Conservation (phyloP, 2,113 vertebrate species). For the Periophthalmus modestus region DNA sequence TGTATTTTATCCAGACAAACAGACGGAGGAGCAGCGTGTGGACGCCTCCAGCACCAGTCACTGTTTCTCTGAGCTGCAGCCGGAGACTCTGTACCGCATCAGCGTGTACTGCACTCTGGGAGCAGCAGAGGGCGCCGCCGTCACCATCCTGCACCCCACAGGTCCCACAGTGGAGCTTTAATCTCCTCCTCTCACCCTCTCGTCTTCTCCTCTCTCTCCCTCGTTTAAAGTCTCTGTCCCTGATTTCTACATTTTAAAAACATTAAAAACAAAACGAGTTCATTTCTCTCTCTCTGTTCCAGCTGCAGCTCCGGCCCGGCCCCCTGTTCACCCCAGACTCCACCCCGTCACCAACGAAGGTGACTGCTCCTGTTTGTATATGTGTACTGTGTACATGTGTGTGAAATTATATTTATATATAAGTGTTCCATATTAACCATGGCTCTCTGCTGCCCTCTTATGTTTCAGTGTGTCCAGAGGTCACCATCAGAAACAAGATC, state of each 20-base stretch:
- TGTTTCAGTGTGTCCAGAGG: conserved; percentile 77
- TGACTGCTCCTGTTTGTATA: conserved; percentile 27
- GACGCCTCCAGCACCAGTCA: conserved; percentile 70
- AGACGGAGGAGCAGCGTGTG: conserved; percentile 60
- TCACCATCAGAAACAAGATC: conserved; percentile 76
- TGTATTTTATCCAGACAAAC: conserved; percentile 60
- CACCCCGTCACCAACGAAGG: conserved; percentile 75
- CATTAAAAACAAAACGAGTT: too few relatives aligned
- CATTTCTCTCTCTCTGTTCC: background rate
- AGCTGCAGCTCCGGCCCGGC: conserved; percentile 71
- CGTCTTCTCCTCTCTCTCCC: too few relatives aligned
- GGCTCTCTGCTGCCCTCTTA: conserved; percentile 27
- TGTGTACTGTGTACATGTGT: too few relatives aligned
- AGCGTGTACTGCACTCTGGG: conserved; percentile 74
- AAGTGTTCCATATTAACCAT: background rate
- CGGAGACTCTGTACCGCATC: conserved; percentile 77
- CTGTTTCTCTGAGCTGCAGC: conserved; percentile 75
- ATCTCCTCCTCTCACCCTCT: too few relatives aligned
- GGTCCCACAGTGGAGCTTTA: conserved; percentile 39
- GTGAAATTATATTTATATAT: too few relatives aligned
- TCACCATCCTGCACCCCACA: conserved; percentile 82
- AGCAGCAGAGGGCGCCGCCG: conserved; percentile 74
- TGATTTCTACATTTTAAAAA: too few relatives aligned
- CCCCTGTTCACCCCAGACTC: conserved; percentile 65
- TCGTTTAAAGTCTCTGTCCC: too few relatives aligned